Base-by-base conservation (phyloP, 1,140 invertebrate species). In the Aplysia californica region DNA sequence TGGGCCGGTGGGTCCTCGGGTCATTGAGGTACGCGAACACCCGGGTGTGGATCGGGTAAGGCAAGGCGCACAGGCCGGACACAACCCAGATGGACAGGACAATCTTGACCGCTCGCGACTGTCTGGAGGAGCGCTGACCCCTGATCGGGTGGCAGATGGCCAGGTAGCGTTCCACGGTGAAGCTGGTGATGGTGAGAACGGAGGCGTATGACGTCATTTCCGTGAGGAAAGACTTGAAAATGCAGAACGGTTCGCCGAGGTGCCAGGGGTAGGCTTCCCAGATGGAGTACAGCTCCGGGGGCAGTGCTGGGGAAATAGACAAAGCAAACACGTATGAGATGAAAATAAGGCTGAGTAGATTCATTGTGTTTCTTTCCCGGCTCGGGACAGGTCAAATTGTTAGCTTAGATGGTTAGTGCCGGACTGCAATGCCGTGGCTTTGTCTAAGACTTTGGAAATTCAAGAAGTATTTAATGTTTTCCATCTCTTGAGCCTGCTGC, bases 141-240 rank as follows among this genome's bases (percentile, higher is more conserved):
- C 95, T 91, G 79, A 98, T 94, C 0, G 97, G 96, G 87, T 97
- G 94, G 88, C 96, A 98, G 80, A 98, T 98, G 21, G 96, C 97
- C 26, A 98, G 93, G 88, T 98, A 99, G 64, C 97, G 90, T 88
- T 99, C 97, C 4, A 97, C 93, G 0, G 97, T 98, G 89, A 99
- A 99, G 2, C 96, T 95, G 0, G 95, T 96, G 64, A 97, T 97
- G 6, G 95, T 97, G 59, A 98, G 91, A 0, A 98, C 95, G 0
- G 97, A 97, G 0, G 97, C 96, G 88, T 98, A 97, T 1, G 96
- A 95, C 0, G 96, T 97, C 3, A 95, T 96, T 87, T 98, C 97
- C 0, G 95, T 94, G 0, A 95, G 92, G 55, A 97, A 91, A 0
- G 95, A 95, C 75, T 95, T 93, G 33, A 96, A 89, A 6, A 96